Percentiles rank a stretch among this genome's conserved stretches.
These are phyloP conservation scores for Sigmodon hispidus DNA, from an alignment of 2,113 vertebrate species.

Conservation along the genomic window DNA sequence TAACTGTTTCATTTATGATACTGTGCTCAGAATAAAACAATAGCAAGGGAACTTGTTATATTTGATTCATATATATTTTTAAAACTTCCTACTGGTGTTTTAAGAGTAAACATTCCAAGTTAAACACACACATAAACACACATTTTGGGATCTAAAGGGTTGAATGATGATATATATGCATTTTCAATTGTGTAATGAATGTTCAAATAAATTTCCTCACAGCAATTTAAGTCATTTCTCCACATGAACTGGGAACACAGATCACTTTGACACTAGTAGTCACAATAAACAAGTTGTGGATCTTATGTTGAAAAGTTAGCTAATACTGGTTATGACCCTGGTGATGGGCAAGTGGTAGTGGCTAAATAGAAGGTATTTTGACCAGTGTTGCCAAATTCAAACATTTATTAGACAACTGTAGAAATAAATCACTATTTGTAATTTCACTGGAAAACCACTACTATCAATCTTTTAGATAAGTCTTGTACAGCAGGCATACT, in stretches of 20 bases:
- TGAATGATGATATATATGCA: not conserved
- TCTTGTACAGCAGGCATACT: not conserved
- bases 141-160: not conserved
- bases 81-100: not conserved
- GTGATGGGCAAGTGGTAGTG: no score
- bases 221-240: not conserved
- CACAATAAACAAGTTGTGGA: not conserved
- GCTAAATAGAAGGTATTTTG: not conserved
- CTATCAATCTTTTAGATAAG: not conserved
- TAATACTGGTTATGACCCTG: not conserved
- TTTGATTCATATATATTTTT: not conserved
- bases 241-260: not conserved
- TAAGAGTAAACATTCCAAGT: not conserved
- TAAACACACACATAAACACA: not conserved
- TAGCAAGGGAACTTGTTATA: not conserved
- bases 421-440: not conserved
- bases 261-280: not conserved
- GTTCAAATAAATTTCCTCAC: not conserved
- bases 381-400: not conserved
- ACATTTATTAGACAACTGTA: not conserved
- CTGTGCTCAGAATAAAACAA: not conserved
- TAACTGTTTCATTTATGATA: conserved; percentile 37
- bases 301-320: conserved; percentile 27
- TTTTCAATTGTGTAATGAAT: conserved; percentile 25
- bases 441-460: not conserved